These are phyloP conservation scores for Thunnus albacares DNA, from an alignment of 2,797 vertebrate species.

Conservation along the genomic window DNA sequence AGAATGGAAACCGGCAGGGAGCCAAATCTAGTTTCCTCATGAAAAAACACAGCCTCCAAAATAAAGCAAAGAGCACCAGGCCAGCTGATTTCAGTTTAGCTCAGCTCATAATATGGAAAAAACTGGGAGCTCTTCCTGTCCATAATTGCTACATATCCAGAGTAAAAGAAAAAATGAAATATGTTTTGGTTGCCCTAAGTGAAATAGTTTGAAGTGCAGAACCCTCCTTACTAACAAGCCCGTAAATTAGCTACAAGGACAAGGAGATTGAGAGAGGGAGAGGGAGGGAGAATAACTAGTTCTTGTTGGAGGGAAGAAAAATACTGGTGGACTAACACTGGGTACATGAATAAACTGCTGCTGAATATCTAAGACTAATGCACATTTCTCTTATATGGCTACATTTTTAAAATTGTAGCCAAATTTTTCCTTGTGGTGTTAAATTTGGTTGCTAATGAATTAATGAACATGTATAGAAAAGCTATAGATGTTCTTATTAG, in stretches of 20 bases:
- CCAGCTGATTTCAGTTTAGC: conserved; percentile 89
- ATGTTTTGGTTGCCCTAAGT: conserved; percentile 68
- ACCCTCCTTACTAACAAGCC: conserved; percentile 72
- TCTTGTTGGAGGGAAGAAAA: conserved; percentile 52
- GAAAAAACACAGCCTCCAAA: conserved; percentile 85
- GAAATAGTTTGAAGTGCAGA: conserved; percentile 68
- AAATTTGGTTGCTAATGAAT: conserved; percentile 28
- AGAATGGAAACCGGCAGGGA: conserved; percentile 86
- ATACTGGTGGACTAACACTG: conserved; percentile 29
- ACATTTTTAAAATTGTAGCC: conserved; percentile 24
- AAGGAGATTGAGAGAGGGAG: conserved; percentile 15
- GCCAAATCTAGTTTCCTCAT: conserved; percentile 87
- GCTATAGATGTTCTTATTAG: neutral
- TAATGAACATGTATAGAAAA: conserved; percentile 23
- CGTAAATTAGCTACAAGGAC: conserved; percentile 73
- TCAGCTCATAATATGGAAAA: conserved; percentile 86
- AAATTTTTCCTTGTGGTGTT: conserved; percentile 19
- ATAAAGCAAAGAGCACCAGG: conserved; percentile 79
- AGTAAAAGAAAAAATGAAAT: conserved; percentile 61
- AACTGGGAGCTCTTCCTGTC: conserved; percentile 86
- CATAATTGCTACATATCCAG: conserved; percentile 85
- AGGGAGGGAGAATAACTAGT: conserved; percentile 17
- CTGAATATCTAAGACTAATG: conserved; percentile 40
- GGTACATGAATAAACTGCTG: conserved; percentile 37
- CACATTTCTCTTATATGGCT: conserved; percentile 24